These are phyloP conservation scores for Carpatolechia fugitivella DNA, from an alignment of 2,888 invertebrate genomes.

Conservation along the genomic window DNA sequence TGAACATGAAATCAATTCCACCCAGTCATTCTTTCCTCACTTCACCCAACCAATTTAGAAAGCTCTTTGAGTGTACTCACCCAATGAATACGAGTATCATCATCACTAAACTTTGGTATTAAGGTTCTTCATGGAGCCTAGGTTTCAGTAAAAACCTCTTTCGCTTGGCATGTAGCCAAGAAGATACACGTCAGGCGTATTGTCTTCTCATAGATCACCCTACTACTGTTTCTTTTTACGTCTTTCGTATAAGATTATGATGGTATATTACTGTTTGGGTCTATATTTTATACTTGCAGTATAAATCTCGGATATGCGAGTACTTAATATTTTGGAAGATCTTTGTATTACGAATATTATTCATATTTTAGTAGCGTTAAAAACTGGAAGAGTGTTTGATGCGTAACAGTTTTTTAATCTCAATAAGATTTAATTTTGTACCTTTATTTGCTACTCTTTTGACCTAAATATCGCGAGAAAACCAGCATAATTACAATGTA, in stretches of 20 bases:
- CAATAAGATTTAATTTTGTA: no score
- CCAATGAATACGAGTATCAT: conserved; percentile 1
- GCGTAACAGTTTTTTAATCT: no score
- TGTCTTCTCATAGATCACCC: conserved; percentile 1
- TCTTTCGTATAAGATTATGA: neutral
- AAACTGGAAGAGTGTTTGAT: no score
- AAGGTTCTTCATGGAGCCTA: neutral
- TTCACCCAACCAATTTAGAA: neutral
- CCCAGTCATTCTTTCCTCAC: conserved; percentile 7
- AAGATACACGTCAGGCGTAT: neutral
- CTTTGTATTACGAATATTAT: no score
- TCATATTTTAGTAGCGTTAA: no score
- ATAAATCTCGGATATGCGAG: no score
- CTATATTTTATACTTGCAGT: no score
- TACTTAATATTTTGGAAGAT: no score
- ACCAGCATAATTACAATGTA: no score
- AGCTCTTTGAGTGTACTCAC: neutral
- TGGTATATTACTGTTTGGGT: neutral
- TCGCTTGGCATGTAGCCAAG: conserved; percentile 1
- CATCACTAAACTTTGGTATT: neutral
- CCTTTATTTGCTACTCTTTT: no score
- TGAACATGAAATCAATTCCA: neutral
- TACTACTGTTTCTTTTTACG: neutral
- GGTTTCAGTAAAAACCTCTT: neutral
- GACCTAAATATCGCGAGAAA: no score